Conservation (phyloP, 2,888 invertebrate species). For the Caenorhabditis doughertyi region DNA sequence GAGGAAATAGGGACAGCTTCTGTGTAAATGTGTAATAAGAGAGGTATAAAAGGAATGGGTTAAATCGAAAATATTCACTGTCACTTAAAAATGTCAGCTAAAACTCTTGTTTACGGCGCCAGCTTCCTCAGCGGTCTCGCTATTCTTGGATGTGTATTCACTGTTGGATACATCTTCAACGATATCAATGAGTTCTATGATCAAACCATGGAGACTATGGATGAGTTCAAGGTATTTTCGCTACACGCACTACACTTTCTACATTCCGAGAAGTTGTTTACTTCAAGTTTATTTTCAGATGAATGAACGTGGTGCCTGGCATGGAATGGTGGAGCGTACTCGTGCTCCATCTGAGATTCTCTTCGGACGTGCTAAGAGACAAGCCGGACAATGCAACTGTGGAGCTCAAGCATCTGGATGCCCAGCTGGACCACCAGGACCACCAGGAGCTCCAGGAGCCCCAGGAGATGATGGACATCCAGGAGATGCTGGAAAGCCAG, state of each 20-base stretch:
- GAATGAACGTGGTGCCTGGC: constrained; percentile 60
- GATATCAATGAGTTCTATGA: constrained; percentile 60
- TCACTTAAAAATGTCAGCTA: constrained; percentile 46
- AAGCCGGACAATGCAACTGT: constrained; percentile 62
- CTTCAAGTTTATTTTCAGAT: no score
- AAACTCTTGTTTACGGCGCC: constrained; percentile 57
- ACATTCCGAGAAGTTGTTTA: no score
- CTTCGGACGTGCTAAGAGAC: constrained; percentile 62
- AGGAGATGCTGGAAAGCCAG: constrained; percentile 70
- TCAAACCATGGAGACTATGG: constrained; percentile 52
- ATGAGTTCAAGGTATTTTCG: constrained; percentile 46
- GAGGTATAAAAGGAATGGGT: constrained; percentile 13
- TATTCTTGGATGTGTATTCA: constrained; percentile 57
- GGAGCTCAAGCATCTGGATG: constrained; percentile 64
- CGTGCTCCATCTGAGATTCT: constrained; percentile 54
- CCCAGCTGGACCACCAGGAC: constrained; percentile 75
- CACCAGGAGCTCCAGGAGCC: constrained; percentile 70
- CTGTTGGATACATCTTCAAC: constrained; percentile 58
- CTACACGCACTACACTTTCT: no score
- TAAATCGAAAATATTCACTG: background rate
- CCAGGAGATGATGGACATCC: constrained; percentile 74
- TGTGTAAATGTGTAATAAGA: constrained; percentile 37
- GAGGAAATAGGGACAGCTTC: background rate
- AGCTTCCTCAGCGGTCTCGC: constrained; percentile 51
- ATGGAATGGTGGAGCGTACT: constrained; percentile 58